Conservation (phyloP, 2,797 vertebrate genomes). For the Cyclura pinguis region DNA sequence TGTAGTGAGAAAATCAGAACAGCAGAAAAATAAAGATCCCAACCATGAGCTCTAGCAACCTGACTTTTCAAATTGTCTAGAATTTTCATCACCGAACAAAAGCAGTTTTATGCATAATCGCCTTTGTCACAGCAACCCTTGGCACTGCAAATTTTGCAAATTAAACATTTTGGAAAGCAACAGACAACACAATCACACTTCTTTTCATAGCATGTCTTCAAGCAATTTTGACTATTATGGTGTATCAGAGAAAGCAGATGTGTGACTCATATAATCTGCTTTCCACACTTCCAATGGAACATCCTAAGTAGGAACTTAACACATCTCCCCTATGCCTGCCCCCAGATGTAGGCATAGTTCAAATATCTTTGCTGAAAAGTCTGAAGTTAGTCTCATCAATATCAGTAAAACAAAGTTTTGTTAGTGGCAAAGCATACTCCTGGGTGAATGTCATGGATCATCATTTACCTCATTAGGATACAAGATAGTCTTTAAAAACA, state of each 20-base stretch:
- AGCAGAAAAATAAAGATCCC: not conserved
- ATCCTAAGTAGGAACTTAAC: not conserved
- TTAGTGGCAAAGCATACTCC: not conserved
- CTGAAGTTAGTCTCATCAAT: not conserved
- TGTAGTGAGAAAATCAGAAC: not conserved
- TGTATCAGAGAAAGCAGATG: not conserved
- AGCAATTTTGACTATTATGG: not conserved
- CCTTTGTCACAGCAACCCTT: not conserved
- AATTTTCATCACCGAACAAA: not conserved
- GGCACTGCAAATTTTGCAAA: not conserved
- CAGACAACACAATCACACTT: not conserved
- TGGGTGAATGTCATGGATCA: too few relatives aligned
- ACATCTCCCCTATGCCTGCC: not conserved
- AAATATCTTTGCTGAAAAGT: not conserved
- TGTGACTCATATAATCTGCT: not conserved
- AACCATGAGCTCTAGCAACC: not conserved
- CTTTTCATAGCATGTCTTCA: not conserved
- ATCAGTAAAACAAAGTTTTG: not conserved
- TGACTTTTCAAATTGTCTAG: not conserved
- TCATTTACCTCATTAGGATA: not conserved
- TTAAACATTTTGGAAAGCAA: not conserved
- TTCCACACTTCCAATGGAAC: not conserved
- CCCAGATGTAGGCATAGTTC: not conserved
- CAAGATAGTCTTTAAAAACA: not conserved
- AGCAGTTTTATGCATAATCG: not conserved